Percentiles rank a stretch among this genome's conserved stretches.
phyloP scores from a whole-genome alignment of 2,797 vertebrate species.

The Mastacembelus armatus region DNA sequence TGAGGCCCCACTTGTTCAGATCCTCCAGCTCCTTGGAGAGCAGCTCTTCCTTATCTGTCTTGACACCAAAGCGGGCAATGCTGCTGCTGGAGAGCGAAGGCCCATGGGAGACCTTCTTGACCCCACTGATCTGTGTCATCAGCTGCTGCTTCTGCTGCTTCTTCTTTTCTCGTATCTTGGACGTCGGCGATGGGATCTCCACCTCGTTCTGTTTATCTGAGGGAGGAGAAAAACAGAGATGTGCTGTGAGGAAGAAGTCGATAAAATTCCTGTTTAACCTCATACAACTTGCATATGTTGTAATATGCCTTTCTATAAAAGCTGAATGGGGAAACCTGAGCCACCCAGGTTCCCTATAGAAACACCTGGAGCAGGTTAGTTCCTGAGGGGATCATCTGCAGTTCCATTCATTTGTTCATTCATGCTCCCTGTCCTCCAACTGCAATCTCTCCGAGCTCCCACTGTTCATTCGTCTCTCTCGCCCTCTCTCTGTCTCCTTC shows the following conservation, averaged over 20 bases:
- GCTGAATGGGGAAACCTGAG: background rate
- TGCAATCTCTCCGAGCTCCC: constrained; percentile 43
- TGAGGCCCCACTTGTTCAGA: constrained; percentile 98
- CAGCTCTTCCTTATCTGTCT: constrained; percentile 95
- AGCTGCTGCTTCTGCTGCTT: constrained; percentile 93
- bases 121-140: constrained; percentile 98
- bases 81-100: constrained; percentile 93
- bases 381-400: constrained; percentile 35
- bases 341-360: constrained; percentile 24
- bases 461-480: constrained; percentile 36
- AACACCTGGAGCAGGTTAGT: constrained; percentile 44
- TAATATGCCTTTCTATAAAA: constrained; percentile 4
- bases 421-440: constrained; percentile 42
- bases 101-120: constrained; percentile 96
- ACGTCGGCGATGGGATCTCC: constrained; percentile 96
- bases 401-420: constrained; percentile 48
- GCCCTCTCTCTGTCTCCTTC: background rate
- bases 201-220: constrained; percentile 98
- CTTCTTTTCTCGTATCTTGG: constrained; percentile 97
- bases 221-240: background rate
- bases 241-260: background rate
- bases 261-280: background rate
- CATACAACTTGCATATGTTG: background rate
- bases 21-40: constrained; percentile 98
- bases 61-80: constrained; percentile 95